Evolutionary conservation across 2,113 vertebrate genomes (phyloP), one percentile per base, ranked within the genome.

Genomic region (Tragelaphus buxtoni): DNA sequence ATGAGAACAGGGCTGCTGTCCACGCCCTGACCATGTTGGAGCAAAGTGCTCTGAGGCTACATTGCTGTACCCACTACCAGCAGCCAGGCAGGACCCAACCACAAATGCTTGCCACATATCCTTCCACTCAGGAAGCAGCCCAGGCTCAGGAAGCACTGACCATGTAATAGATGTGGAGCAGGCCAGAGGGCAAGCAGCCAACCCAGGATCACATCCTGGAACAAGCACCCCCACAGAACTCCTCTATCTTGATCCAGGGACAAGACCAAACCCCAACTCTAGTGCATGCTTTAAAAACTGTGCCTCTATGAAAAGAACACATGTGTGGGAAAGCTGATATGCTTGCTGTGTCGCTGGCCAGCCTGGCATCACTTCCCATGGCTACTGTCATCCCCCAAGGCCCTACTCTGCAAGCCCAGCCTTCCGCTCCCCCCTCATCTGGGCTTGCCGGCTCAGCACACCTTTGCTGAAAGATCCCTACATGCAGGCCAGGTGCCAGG

Each of bases 1-100:
- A 2, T 12, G 16, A 10, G 61, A 35, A 42, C 18, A 9, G 2
- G 63, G 2, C 60, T 26, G 32, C 22, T 9, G 4, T 8, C 51
- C 51, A 32, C 0, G 42, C 16, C 10, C 26, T 1, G 1, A 30
- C 51, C 1, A 0, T 1, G 9, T n/a, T 4, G 35, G 80, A 51
- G 28, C 18, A 13, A 42, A 61, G 28, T 2, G 32, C 32, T 42
- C 12, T 11, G 2, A 8, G n/a, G 30, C 60, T 6, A 28, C 3
- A 18, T 0, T 1, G 55, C 49, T 1, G 2, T 0, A 16, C 20
- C 58, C 13, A 32, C 11, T 1, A 28, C 5, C 28, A 12, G 8
- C 2, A 9, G 10, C 49, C 20, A 9, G 14, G 60, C 7, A 45
- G 47, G 5, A 20, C 12, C 58, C 12, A n/a, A 39, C 47, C 11